Evolutionary conservation across 2,797 vertebrate species (phyloP), one percentile per base, ranked within the genome.

Genomic region (Neosilurus hyrtlii): DNA sequence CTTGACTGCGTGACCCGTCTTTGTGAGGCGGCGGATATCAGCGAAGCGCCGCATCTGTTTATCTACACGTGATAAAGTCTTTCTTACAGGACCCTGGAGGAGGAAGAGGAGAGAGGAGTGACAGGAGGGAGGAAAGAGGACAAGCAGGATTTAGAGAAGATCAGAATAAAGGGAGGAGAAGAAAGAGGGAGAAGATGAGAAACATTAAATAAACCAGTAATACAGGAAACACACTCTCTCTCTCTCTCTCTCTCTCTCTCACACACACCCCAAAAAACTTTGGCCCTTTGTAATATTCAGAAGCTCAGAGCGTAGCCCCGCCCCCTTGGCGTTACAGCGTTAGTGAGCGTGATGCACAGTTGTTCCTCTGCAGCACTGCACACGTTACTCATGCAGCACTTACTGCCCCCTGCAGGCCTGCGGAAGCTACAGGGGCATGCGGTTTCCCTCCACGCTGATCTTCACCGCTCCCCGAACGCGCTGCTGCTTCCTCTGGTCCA

Each of bases 391-490:
- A 84, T 81, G 87, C 86, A 75, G 88, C 93, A 90, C 92, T 93
- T 95, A 94, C 93, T 91, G 92, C 91, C 93, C 93, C 93, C 93
- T 86, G 78, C 90, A 91, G 92, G 93, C 22, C 12, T 3, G 66
- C 61, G 83, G 80, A 43, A 89, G 82, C 91, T 97, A 98, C 91
- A 98, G 93, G 85, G 97, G 96, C 96, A 97, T 97, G 85, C 93
- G 93, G 95, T 97, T 98, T 63, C 97, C 96, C 93, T 99, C 97
- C 89, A 99, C 96, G 93, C 96, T 98, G 96, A 98, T 97, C 94
- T 96, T 98, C 90, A 99, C 95, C 0, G 96, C 96, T 75, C 94
- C 95, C 91, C 96, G 95, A 9, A 95, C 93, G 84, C 94, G 96
- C 77, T 91, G 90, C 89, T 94, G 90, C 86, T 95, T 97, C 93